Evolutionary conservation across 2,888 invertebrate genomes (phyloP).

Genomic region (Chaetoderma sp.): DNA sequence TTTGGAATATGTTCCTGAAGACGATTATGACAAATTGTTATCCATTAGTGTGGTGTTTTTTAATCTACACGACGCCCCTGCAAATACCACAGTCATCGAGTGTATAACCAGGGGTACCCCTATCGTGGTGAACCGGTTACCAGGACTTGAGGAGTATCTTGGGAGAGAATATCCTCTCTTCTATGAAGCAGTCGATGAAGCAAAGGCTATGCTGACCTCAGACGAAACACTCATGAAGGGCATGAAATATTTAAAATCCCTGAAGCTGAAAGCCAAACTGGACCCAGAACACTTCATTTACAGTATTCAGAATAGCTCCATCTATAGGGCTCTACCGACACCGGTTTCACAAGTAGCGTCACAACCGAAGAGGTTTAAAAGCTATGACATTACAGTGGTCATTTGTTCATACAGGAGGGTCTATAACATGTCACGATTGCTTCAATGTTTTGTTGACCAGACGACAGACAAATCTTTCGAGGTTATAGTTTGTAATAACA

Average conservation of each 20-base stretch:
- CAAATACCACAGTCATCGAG: conserved; percentile 1
- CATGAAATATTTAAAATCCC: background rate
- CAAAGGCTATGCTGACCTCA: background rate
- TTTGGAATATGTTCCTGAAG: background rate
- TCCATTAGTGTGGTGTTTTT: background rate
- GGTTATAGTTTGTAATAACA: conserved; percentile 6
- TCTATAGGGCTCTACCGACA: background rate
- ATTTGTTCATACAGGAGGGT: conserved; percentile 8
- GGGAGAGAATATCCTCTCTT: background rate
- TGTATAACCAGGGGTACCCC: background rate
- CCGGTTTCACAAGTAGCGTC: conserved; percentile 1
- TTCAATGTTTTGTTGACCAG: background rate
- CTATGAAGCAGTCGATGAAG: background rate
- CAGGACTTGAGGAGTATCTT: conserved; percentile 1
- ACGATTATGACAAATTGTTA: background rate
- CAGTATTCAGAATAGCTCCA: background rate
- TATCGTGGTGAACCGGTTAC: background rate
- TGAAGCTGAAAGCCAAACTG: background rate
- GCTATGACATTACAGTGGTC: background rate
- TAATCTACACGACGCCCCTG: background rate
- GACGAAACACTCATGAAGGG: background rate
- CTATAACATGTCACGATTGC: conserved; percentile 1
- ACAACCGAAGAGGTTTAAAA: background rate
- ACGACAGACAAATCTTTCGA: background rate
- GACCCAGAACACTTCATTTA: background rate